Percentiles rank a stretch among this genome's conserved stretches.
These are phyloP conservation scores for Stichodactyla mertensii DNA, from an alignment of 64 coral and sea anemone genomes.

Conservation along the genomic window DNA sequence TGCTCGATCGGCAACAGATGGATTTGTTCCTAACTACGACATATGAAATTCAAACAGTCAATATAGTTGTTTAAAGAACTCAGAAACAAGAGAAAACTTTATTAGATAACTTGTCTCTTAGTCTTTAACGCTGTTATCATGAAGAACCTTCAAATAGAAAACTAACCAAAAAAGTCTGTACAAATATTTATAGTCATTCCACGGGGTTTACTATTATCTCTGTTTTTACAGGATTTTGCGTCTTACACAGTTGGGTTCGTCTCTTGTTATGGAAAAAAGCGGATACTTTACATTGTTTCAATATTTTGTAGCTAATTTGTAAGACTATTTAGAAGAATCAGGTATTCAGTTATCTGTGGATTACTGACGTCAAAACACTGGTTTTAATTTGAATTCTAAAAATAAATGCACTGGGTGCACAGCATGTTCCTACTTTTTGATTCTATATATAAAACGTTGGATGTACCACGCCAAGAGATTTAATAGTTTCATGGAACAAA, in stretches of 20 bases:
- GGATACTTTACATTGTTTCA: neutral
- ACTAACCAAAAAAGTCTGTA: neutral
- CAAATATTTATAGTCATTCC: neutral
- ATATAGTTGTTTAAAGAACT: too few species aligned
- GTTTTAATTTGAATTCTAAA: neutral
- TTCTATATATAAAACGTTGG: too few species aligned
- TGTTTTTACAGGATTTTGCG: neutral
- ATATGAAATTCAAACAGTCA: neutral
- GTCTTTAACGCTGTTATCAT: too few species aligned
- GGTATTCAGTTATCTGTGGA: neutral
- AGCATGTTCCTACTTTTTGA: too few species aligned
- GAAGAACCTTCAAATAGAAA: too few species aligned
- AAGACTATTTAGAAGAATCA: neutral
- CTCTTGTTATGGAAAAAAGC: neutral
- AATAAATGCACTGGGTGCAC: too few species aligned
- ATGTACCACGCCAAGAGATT: too few species aligned
- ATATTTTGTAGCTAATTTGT: neutral
- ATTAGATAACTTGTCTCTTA: too few species aligned
- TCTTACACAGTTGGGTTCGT: neutral
- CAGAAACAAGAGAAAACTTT: too few species aligned
- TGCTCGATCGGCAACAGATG: neutral
- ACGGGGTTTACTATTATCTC: neutral
- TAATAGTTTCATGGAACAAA: too few species aligned
- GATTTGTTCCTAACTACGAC: neutral
- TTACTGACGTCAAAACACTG: neutral